A percentile compares a stretch with the other conserved stretches of the same genome.
phyloP scores from a whole-genome alignment of 1,140 invertebrate genomes.

The Drosophila pseudoobscura region DNA sequence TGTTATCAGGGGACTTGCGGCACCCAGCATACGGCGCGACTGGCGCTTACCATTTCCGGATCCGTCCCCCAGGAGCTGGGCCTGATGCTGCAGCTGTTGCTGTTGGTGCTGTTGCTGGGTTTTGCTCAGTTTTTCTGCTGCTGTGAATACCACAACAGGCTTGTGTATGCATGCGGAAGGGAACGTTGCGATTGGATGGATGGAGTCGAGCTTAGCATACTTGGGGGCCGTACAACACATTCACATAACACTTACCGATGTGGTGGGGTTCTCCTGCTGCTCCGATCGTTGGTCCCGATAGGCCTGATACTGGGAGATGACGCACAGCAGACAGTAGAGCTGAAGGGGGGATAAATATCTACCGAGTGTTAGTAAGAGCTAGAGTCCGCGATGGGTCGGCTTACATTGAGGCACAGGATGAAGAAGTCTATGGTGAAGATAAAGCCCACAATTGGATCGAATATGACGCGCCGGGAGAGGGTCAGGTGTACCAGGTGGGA shows the following conservation, averaged over 20 bases:
- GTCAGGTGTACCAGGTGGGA: constrained; percentile 63
- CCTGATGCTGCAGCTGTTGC: constrained; percentile 16
- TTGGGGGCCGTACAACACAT: constrained; percentile 19
- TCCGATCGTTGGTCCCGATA: constrained; percentile 52
- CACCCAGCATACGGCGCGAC: constrained; percentile 47
- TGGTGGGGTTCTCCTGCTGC: constrained; percentile 32
- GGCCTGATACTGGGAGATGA: constrained; percentile 70
- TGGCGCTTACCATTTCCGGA: constrained; percentile 36
- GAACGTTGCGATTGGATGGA: background rate
- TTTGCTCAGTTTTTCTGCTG: constrained; percentile 57
- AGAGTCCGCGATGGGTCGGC: constrained; percentile 1
- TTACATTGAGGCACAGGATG: constrained; percentile 74
- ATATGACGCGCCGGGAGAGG: constrained; percentile 61
- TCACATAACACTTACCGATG: constrained; percentile 51
- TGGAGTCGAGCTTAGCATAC: constrained; percentile 17
- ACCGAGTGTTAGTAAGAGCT: background rate
- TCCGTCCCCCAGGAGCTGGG: constrained; percentile 5
- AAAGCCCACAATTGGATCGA: constrained; percentile 77
- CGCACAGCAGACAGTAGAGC: constrained; percentile 74
- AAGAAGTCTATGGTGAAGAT: constrained; percentile 79
- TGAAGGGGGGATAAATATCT: constrained; percentile 8
- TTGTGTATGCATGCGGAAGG: constrained; percentile 14
- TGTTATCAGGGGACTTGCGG: constrained; percentile 65
- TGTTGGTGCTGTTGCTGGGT: constrained; percentile 42
- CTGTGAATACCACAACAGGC: constrained; percentile 57